phyloP scores from a whole-genome alignment of 2,113 vertebrate genomes.

The Protobothrops mucrosquamatus region DNA sequence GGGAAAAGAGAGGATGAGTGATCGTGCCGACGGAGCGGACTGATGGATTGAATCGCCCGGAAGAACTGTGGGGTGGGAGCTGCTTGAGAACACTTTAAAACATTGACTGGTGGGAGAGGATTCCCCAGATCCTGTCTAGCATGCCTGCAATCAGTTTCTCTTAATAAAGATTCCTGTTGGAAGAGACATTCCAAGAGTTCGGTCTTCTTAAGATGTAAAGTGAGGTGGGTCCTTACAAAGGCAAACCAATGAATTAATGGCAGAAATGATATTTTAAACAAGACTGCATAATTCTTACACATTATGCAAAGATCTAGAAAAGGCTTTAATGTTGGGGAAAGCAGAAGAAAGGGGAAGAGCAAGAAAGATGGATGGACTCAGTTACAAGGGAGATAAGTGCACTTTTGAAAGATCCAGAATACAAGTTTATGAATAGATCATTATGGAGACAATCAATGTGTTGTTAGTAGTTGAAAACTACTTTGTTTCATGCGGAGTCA shows the following conservation, averaged over 20 bases:
- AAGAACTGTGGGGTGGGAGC: too few species aligned
- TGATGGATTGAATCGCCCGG: too few species aligned
- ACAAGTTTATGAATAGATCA: background rate
- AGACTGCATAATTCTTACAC: background rate
- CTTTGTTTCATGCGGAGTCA: background rate
- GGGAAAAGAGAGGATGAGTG: too few species aligned
- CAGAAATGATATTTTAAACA: background rate
- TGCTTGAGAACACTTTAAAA: too few species aligned
- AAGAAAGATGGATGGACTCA: background rate
- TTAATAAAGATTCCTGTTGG: too few species aligned
- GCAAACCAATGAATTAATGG: background rate
- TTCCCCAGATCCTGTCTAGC: too few species aligned
- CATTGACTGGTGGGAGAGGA: too few species aligned
- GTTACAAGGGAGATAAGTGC: background rate
- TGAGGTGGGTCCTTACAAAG: background rate
- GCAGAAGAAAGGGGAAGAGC: background rate
- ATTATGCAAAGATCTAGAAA: background rate
- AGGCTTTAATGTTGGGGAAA: background rate
- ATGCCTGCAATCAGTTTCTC: too few species aligned
- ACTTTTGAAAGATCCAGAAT: background rate
- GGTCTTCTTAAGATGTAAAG: too few species aligned
- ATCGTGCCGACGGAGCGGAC: too few species aligned
- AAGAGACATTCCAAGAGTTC: too few species aligned
- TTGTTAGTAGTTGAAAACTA: background rate
- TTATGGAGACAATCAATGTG: background rate